Percentiles rank a stretch among this genome's conserved stretches.
Conservation (phyloP, 2,797 vertebrate species). For the Borostomias antarcticus region DNA sequence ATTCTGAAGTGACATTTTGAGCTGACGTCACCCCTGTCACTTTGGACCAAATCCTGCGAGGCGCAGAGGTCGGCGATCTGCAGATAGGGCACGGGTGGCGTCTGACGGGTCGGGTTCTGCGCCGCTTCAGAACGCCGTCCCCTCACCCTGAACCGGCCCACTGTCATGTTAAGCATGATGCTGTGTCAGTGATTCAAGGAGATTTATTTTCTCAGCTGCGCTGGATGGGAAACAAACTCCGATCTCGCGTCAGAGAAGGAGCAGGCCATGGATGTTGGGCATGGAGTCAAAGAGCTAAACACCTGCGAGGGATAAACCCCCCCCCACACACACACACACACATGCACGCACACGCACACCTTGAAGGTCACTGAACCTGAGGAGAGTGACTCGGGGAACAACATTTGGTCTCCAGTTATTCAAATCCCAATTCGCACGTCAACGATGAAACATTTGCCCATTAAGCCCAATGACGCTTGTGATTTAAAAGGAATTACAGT, state of each 20-base stretch:
- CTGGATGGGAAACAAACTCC: conserved; percentile 32
- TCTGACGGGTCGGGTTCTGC: conserved; percentile 38
- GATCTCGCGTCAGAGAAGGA: conserved; percentile 26
- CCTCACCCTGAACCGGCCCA: conserved; percentile 15
- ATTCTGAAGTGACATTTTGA: conserved; percentile 83
- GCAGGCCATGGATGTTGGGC: conserved; percentile 49
- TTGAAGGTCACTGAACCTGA: conserved; percentile 80
- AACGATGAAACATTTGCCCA: conserved; percentile 74
- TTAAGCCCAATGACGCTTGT: conserved; percentile 79
- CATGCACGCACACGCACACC: conserved; percentile 40
- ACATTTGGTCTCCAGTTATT: conserved; percentile 70
- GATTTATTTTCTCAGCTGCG: conserved; percentile 1
- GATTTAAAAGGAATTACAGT: conserved; percentile 77
- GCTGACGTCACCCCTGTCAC: conserved; percentile 74
- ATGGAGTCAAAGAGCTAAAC: conserved; percentile 51
- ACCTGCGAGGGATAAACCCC: conserved; percentile 59
- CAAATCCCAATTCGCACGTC: conserved; percentile 69
- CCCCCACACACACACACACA: conserved; percentile 15
- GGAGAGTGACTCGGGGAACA: conserved; percentile 70
- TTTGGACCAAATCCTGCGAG: conserved; percentile 58
- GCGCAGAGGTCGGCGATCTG: conserved; percentile 65
- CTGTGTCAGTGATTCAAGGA: not conserved
- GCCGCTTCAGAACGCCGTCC: not conserved
- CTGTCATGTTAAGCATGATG: not conserved
- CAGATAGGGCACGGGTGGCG: conserved; percentile 39